These are phyloP conservation scores for Corydoras maculifer DNA, from an alignment of 2,113 vertebrate genomes.

Conservation along the genomic window DNA sequence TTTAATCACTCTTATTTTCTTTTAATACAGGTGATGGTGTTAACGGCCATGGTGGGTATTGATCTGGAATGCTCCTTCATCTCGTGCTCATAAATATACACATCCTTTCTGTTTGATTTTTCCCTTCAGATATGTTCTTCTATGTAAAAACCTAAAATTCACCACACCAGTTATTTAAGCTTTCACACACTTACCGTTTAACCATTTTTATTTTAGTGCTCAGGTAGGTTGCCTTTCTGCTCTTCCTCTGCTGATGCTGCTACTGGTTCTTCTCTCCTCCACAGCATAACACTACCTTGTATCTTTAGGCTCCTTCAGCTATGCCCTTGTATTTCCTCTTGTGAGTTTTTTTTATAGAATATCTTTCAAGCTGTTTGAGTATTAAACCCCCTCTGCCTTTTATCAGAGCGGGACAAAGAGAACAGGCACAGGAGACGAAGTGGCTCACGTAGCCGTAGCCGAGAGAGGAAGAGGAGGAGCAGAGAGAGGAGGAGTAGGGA, in stretches of 20 bases:
- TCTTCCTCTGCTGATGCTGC: constrained; percentile 9
- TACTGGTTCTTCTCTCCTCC: constrained; percentile 20
- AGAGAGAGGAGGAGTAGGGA: constrained; percentile 74
- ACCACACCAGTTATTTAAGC: neutral
- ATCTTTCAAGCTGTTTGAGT: neutral
- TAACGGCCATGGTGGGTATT: constrained; percentile 49
- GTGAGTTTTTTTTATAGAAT: neutral
- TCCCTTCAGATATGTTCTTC: constrained; percentile 18
- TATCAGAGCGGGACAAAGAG: constrained; percentile 82
- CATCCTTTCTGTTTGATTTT: constrained; percentile 17
- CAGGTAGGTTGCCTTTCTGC: constrained; percentile 20
- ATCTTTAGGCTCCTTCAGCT: constrained; percentile 20
- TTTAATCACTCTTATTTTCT: constrained; percentile 41
- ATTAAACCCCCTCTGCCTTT: constrained; percentile 6
- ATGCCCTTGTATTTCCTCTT: constrained; percentile 9
- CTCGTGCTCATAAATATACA: constrained; percentile 18
- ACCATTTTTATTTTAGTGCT: constrained; percentile 25
- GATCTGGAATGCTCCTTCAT: constrained; percentile 21
- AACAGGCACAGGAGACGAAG: constrained; percentile 83
- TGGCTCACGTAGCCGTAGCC: constrained; percentile 80
- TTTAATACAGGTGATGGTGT: constrained; percentile 45
- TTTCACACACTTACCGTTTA: neutral
- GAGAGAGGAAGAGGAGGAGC: constrained; percentile 79
- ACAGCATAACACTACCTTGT: constrained; percentile 20
- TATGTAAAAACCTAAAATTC: neutral